Evolutionary conservation across 30 jellyfish, hydroid and myxozoan species (phyloP), one percentile per base, ranked within the genome.

Genomic region (Cassiopea andromeda): DNA sequence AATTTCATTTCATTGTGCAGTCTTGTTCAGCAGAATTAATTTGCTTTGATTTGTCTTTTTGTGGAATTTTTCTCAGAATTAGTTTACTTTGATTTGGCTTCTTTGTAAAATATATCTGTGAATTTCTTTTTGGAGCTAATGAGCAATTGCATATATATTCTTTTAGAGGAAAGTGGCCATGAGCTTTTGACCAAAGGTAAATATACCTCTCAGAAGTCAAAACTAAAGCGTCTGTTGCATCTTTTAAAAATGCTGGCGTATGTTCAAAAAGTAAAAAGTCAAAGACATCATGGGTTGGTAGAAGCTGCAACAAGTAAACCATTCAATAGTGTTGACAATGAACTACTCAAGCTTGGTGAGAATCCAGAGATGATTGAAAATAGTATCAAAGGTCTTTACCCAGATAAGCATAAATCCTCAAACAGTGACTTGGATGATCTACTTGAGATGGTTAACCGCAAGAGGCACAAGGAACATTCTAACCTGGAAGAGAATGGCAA

Each of bases 391-490:
- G 46, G 27, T 44, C 50, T 48, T 7, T 45, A 66, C 59, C 15
- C 78, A 73, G 50, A 7, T n/a, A 86, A 67, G 8, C 85, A 87
- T 18, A 69, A 69, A 59, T 27, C 79, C 7, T 12, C 82, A 50
- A 69, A 61, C 45, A 58, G 86, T 87, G 94, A 87, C 59, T 60
- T 87, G 44, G 94, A 87, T 57, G 80, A 85, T 27, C 18, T 87
- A 18, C 1, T 87, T 47, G 68, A 61, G 38, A 6, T 87, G 18
- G 90, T 78, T 78, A 84, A 61, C 13, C 48, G 15, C 38, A 27
- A 27, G 38, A 27, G 38, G 38, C 38, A 27, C 38, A 27, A 27
- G 38, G 38, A 27, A 27, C 74, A 75, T 46, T 17, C 2, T 0
- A 9, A 14, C 15, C 73, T 5, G 73, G 12, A 54, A 54, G 64